Percentiles rank a stretch among this genome's conserved stretches.
These are phyloP conservation scores for Erpornis zantholeuca DNA, from an alignment of 2,113 vertebrate species.

Conservation along the genomic window DNA sequence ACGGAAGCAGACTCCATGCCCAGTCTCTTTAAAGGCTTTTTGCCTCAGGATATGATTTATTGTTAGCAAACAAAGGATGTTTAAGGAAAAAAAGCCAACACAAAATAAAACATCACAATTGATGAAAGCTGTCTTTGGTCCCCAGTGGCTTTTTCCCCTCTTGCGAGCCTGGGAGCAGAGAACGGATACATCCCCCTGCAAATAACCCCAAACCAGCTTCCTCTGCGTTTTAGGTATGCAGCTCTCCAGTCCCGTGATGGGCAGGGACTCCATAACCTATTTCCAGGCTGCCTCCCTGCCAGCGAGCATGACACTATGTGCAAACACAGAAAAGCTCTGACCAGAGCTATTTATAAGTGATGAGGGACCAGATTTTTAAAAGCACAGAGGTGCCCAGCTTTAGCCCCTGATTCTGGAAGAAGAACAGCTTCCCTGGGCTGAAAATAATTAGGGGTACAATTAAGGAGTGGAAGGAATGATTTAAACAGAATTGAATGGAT, in stretches of 20 bases:
- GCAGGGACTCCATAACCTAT: not conserved
- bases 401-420: not conserved
- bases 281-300: not conserved
- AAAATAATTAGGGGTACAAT: slow-evolving; percentile 7
- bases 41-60: slow-evolving; percentile 62
- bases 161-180: slow-evolving; percentile 41
- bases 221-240: slow-evolving; percentile 22
- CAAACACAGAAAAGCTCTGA: slow-evolving; percentile 6
- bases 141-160: slow-evolving; percentile 10
- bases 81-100: slow-evolving; percentile 32
- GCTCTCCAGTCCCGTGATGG: not conserved
- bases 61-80: slow-evolving; percentile 67
- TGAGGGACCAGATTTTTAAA: not conserved
- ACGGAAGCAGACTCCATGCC: slow-evolving; percentile 57
- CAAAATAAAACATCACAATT: slow-evolving; percentile 63
- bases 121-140: slow-evolving; percentile 56
- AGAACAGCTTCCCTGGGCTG: not conserved
- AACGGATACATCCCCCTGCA: not conserved
- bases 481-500: not conserved
- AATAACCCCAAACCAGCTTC: not conserved
- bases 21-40: slow-evolving; percentile 54
- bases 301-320: not conserved
- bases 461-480: not conserved
- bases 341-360: not conserved
- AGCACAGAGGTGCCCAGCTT: not conserved